phyloP scores from a whole-genome alignment of 2,797 vertebrate species.

The Luscinia megarhynchos region DNA sequence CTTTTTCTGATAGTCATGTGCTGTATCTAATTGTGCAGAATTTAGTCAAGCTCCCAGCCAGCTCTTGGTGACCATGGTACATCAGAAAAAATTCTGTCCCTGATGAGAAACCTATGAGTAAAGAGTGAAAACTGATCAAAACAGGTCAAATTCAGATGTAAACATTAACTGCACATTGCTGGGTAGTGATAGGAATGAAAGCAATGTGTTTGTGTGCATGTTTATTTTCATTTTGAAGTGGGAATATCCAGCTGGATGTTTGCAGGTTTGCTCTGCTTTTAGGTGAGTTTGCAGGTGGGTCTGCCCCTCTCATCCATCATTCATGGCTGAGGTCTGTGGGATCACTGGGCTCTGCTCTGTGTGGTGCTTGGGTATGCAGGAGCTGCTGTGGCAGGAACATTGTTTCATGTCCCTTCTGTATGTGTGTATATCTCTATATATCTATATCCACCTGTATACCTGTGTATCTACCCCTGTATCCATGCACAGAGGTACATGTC shows the following conservation, averaged over 20 bases:
- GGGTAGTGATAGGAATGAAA: not conserved
- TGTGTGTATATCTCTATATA: rapidly evolving
- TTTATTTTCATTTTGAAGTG: not conserved
- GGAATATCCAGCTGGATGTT: not conserved
- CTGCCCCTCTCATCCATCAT: not conserved
- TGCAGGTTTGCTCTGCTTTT: not conserved
- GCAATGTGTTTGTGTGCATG: rapidly evolving
- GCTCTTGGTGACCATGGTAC: not conserved
- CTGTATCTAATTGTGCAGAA: not conserved
- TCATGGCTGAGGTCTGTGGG: not conserved
- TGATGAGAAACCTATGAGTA: not conserved
- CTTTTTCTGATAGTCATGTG: not conserved
- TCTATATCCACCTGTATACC: not conserved
- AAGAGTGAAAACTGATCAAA: not conserved
- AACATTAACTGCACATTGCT: not conserved
- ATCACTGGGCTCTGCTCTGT: rapidly evolving
- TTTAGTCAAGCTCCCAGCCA: not conserved
- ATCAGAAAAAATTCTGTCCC: not conserved
- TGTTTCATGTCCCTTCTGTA: not conserved
- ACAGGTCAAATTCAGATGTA: not conserved
- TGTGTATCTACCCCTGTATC: not conserved
- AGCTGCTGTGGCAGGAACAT: not conserved
- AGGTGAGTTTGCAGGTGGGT: not conserved
- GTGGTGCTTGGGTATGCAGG: not conserved
- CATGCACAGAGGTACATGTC: not conserved